These are phyloP conservation scores for Myopa testacea DNA, from an alignment of 2,888 invertebrate genomes.

Conservation along the genomic window DNA sequence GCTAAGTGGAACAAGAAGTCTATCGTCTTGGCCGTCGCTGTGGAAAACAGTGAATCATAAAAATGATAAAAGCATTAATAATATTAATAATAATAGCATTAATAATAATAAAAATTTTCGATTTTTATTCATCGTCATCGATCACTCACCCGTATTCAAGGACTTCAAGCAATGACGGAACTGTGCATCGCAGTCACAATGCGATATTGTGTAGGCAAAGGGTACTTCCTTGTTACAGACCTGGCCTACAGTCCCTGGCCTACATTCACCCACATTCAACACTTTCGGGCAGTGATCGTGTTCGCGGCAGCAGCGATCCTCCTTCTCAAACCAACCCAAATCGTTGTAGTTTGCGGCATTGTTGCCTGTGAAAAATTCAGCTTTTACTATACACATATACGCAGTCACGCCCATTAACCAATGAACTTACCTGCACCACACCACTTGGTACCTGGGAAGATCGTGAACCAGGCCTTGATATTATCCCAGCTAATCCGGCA, in stretches of 20 bases:
- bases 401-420: constrained; percentile 53
- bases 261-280: constrained; percentile 73
- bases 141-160: constrained; percentile 71
- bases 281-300: constrained; percentile 79
- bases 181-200: constrained; percentile 80
- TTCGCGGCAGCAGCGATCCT: constrained; percentile 80
- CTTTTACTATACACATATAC: not conserved
- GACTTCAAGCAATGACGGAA: constrained; percentile 78
- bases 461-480: constrained; percentile 67
- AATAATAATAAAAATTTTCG: not conserved
- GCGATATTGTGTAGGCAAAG: constrained; percentile 77
- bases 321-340: constrained; percentile 73
- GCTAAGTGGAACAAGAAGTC: constrained; percentile 82
- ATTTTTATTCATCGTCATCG: too few species aligned
- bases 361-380: constrained; percentile 67
- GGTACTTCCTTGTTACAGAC: constrained; percentile 77
- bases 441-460: constrained; percentile 81
- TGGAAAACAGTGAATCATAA: constrained; percentile 23
- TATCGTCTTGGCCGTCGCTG: constrained; percentile 76
- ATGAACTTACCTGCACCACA: constrained; percentile 75
- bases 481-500: constrained; percentile 69
- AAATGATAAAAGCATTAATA: not conserved
- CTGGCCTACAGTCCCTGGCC: constrained; percentile 73
- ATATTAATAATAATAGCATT: too few species aligned
- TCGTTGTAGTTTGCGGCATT: constrained; percentile 74